These are phyloP conservation scores for Corydoras sp. DNA, from an alignment of 2,113 vertebrate species.

Conservation along the genomic window DNA sequence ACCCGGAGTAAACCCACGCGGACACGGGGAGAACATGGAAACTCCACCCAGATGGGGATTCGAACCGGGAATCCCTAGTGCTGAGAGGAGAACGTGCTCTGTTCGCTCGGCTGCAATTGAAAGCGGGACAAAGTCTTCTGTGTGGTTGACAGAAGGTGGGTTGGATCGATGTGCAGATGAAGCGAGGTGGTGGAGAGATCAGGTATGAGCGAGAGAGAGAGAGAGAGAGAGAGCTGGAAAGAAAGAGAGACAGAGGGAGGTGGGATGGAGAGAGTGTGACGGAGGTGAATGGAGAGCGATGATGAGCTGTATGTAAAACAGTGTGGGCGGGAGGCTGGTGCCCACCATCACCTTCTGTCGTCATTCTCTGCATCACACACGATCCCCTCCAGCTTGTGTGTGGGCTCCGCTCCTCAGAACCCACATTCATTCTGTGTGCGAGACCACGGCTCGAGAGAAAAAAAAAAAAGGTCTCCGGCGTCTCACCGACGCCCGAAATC, in stretches of 20 bases:
- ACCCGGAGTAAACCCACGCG: too few relatives aligned
- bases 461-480: neutral
- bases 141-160: constrained; percentile 12
- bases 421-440: neutral
- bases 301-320: constrained; percentile 1
- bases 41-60: too few relatives aligned
- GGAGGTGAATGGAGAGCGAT: neutral
- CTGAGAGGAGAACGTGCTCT: too few relatives aligned
- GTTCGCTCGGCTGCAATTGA: too few relatives aligned
- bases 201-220: neutral
- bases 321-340: constrained; percentile 51
- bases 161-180: constrained; percentile 8
- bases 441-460: neutral
- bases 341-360: constrained; percentile 58
- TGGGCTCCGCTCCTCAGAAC: constrained; percentile 12
- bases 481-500: neutral
- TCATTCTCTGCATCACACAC: constrained; percentile 61
- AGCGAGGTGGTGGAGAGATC: constrained; percentile 23
- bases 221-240: too few relatives aligned
- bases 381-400: constrained; percentile 57
- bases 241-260: neutral
- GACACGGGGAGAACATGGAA: too few relatives aligned
- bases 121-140: neutral
- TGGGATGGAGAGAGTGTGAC: neutral
- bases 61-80: too few relatives aligned